Percentiles rank a stretch among this genome's conserved stretches.
phyloP scores from a whole-genome alignment of 2,113 vertebrate species.

The Ailurus styani region DNA sequence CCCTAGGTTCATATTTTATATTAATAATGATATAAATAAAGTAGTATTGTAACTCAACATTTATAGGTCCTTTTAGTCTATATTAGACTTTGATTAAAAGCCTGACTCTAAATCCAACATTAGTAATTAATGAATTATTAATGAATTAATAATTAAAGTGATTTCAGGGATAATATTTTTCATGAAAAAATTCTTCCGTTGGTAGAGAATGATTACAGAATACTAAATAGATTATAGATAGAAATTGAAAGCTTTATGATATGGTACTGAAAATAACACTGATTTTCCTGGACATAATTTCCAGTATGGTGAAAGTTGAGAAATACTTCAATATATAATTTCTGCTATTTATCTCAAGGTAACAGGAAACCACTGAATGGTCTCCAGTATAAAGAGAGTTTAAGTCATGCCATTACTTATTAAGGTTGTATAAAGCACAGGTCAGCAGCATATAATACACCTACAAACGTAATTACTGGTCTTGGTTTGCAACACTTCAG shows the following conservation, averaged over 20 bases:
- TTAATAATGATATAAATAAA: not conserved
- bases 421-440: not conserved
- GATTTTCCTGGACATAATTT: not conserved
- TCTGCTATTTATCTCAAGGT: conserved; percentile 1
- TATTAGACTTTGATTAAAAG: not conserved
- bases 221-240: not conserved
- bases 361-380: conserved; percentile 23
- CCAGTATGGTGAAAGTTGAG: not conserved
- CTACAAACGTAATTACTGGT: not conserved
- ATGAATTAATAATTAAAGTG: not conserved
- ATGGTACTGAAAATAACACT: not conserved
- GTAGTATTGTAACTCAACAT: not conserved
- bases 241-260: not conserved
- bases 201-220: not conserved
- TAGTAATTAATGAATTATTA: not conserved
- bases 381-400: not conserved
- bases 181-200: not conserved
- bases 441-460: not conserved
- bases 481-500: not conserved
- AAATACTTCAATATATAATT: not conserved
- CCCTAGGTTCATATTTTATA: not conserved
- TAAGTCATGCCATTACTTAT: not conserved
- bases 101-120: not conserved
- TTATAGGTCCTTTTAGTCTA: not conserved
- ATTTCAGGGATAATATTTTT: not conserved